Evolutionary conservation across 2,113 vertebrate species (phyloP).

Genomic region (Zeus faber): DNA sequence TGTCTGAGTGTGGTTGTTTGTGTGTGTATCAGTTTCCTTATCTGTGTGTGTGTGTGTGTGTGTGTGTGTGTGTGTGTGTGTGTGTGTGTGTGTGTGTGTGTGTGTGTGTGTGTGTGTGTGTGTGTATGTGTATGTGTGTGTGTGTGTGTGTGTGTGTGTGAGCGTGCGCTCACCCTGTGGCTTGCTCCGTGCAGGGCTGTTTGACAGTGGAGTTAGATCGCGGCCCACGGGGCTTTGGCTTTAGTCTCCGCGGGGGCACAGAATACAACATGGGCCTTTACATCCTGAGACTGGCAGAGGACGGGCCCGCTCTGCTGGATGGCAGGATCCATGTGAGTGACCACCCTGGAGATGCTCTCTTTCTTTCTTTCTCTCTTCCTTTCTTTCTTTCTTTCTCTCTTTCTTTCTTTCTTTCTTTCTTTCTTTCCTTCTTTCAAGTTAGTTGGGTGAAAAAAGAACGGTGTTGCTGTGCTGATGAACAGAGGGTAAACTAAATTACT

Average conservation of each 20-base stretch:
- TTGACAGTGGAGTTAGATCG: slow-evolving; percentile 89
- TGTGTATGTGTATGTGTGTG: slow-evolving; percentile 12
- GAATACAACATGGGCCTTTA: slow-evolving; percentile 98
- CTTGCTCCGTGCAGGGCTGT: slow-evolving; percentile 74
- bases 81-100: slow-evolving; percentile 1
- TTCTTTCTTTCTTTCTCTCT: background rate
- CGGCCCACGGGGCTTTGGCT: slow-evolving; percentile 89
- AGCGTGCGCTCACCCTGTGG: slow-evolving; percentile 41
- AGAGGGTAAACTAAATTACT: no score
- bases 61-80: background rate
- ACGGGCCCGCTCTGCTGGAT: slow-evolving; percentile 87
- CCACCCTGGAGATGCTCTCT: background rate
- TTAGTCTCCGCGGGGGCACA: slow-evolving; percentile 94
- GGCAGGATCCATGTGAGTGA: slow-evolving; percentile 92
- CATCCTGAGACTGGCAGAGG: slow-evolving; percentile 93
- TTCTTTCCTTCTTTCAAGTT: no score
- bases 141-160: slow-evolving; percentile 4
- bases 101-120: background rate
- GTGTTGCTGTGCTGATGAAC: no score
- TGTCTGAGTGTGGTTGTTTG: background rate
- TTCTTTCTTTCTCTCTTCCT: background rate
- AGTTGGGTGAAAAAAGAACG: no score
- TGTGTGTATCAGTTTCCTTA: background rate
- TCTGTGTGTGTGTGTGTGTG: background rate
- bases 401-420: no score